Evolutionary conservation across 2,113 vertebrate species (phyloP).

Genomic region (Callionymus lyra): DNA sequence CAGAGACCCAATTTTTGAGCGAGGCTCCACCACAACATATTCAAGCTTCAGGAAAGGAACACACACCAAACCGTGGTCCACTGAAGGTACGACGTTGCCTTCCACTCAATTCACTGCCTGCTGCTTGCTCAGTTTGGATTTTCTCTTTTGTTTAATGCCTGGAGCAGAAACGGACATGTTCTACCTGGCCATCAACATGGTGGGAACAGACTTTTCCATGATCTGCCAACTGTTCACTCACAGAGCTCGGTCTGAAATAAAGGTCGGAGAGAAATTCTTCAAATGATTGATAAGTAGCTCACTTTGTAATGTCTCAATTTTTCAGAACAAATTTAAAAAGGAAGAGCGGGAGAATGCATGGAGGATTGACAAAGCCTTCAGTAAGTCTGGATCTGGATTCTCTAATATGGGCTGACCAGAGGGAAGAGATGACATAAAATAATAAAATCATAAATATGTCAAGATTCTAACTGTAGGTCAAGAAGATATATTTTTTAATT

Average conservation of each 20-base stretch:
- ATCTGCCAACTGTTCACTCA: constrained; percentile 93
- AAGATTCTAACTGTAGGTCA: too few relatives aligned
- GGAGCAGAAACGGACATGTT: constrained; percentile 94
- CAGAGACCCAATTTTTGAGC: constrained; percentile 93
- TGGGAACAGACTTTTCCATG: constrained; percentile 97
- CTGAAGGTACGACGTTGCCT: constrained; percentile 67
- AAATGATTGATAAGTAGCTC: too few relatives aligned
- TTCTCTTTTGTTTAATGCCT: constrained; percentile 19
- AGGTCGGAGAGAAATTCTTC: constrained; percentile 63
- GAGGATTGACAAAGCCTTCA: constrained; percentile 96
- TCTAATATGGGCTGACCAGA: too few relatives aligned
- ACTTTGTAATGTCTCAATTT: constrained; percentile 4
- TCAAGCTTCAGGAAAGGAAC: constrained; percentile 87
- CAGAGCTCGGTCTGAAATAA: constrained; percentile 87
- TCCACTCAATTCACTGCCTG: not conserved
- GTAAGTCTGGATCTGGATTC: constrained; percentile 66
- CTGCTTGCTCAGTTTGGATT: constrained; percentile 1
- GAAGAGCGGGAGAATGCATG: constrained; percentile 86
- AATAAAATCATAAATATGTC: too few relatives aligned
- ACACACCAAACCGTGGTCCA: constrained; percentile 90
- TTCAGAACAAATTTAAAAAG: constrained; percentile 96
- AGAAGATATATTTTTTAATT: too few relatives aligned
- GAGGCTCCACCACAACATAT: constrained; percentile 94
- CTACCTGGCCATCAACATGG: constrained; percentile 97
- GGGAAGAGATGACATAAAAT: too few relatives aligned